phyloP scores from a whole-genome alignment of 2,113 vertebrate genomes.

The Machaerirhynchus nigripectus region DNA sequence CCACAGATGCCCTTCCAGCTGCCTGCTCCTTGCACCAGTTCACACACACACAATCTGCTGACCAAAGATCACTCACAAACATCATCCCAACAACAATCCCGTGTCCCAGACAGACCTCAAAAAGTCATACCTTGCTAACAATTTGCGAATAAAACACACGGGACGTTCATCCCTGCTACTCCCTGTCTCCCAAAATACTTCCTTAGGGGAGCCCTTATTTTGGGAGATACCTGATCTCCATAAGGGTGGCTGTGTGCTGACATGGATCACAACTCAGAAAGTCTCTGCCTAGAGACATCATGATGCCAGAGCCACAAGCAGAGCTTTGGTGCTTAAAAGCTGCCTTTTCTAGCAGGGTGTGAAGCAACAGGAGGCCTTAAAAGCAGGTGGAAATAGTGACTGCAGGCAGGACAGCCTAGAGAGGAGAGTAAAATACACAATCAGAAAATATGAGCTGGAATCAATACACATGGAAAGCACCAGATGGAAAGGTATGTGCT shows the following conservation, averaged over 20 bases:
- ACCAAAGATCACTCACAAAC: background rate
- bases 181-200: background rate
- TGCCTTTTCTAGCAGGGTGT: background rate
- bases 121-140: background rate
- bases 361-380: background rate
- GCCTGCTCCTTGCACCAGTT: background rate
- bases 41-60: background rate
- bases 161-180: fast-evolving
- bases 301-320: background rate
- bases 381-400: background rate
- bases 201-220: background rate
- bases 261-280: background rate
- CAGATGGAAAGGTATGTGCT: fast-evolving
- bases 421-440: background rate
- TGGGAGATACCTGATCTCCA: background rate
- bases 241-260: background rate
- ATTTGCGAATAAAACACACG: fast-evolving
- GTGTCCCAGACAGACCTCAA: background rate
- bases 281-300: background rate
- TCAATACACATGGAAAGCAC: background rate
- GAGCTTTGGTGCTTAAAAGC: background rate
- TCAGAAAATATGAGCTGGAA: background rate
- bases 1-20: background rate
- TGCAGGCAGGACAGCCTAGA: background rate
- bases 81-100: background rate